Evolutionary conservation across 37 sponge, comb jelly and placozoan genomes (phyloP).

Genomic region (Eunapius fragilis): DNA sequence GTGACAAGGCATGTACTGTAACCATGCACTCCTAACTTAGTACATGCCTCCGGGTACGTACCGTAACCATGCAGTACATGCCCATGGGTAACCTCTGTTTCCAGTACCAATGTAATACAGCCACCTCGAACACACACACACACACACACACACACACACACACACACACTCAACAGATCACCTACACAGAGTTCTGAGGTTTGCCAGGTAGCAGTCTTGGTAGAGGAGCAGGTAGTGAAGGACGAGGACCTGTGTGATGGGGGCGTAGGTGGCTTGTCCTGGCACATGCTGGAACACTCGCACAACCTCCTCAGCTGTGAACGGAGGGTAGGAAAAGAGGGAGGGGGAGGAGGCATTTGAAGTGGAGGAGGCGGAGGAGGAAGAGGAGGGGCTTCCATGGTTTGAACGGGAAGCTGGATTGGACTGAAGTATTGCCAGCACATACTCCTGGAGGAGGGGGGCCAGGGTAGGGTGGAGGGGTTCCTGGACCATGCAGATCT

Average conservation of each 20-base stretch:
- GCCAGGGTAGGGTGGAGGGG: slow-evolving; percentile 77
- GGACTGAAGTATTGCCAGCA: slow-evolving; percentile 59
- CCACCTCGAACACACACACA: neutral
- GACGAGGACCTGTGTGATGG: slow-evolving; percentile 59
- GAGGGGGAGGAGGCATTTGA: neutral
- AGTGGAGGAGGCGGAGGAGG: slow-evolving; percentile 10
- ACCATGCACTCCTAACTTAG: too few species aligned
- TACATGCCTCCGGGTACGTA: too few species aligned
- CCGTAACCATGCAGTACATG: too few species aligned
- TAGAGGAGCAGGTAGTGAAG: slow-evolving; percentile 78
- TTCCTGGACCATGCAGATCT: slow-evolving; percentile 42
- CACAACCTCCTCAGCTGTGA: slow-evolving; percentile 67
- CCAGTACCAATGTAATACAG: too few species aligned
- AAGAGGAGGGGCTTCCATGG: neutral
- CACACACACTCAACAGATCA: neutral
- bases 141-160: neutral
- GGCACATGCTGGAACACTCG: slow-evolving; percentile 27
- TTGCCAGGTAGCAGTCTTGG: slow-evolving; percentile 67
- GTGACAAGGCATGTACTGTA: too few species aligned
- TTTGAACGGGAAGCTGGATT: slow-evolving; percentile 2
- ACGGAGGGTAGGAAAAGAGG: slow-evolving; percentile 32
- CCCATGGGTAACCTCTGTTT: too few species aligned
- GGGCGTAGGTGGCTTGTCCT: slow-evolving; percentile 7
- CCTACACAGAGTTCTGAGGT: slow-evolving; percentile 61
- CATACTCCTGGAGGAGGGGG: slow-evolving; percentile 72